These are phyloP conservation scores for Bruchidius siliquastri DNA, from an alignment of 2,888 invertebrate genomes.

Conservation along the genomic window DNA sequence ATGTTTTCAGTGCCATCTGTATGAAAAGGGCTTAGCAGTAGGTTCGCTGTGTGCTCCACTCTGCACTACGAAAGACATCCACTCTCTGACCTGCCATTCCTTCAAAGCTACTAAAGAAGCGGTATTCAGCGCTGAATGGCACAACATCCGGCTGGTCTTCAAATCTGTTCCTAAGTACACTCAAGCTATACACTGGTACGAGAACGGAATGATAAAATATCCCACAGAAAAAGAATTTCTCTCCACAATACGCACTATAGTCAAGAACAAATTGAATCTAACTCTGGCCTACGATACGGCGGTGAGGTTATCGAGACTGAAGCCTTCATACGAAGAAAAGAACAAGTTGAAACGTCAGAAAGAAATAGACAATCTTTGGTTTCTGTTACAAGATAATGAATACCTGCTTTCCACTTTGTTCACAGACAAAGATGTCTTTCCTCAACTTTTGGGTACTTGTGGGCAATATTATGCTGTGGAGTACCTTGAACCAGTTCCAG, in stretches of 20 bases:
- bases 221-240: conserved; percentile 54
- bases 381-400: conserved; percentile 62
- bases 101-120: conserved; percentile 59
- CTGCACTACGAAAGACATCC: conserved; percentile 53
- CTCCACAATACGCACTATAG: conserved; percentile 50
- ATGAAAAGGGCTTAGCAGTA: conserved; percentile 52
- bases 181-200: conserved; percentile 48
- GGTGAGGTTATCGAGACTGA: conserved; percentile 48
- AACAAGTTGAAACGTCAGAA: conserved; percentile 42
- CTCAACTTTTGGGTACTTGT: conserved; percentile 55
- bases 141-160: conserved; percentile 55
- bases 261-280: conserved; percentile 53
- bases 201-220: conserved; percentile 48
- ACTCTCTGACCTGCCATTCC: conserved; percentile 57
- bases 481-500: conserved; percentile 55
- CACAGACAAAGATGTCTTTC: conserved; percentile 58
- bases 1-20: conserved; percentile 55
- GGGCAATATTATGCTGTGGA: conserved; percentile 64
- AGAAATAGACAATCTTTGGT: conserved; percentile 61
- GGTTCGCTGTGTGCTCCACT: conserved; percentile 62
- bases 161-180: conserved; percentile 50
- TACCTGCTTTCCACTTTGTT: conserved; percentile 58
- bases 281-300: conserved; percentile 50
- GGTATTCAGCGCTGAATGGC: conserved; percentile 58
- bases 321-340: conserved; percentile 46